phyloP scores from a whole-genome alignment of 2,797 vertebrate species.

The Cyprinella venusta region DNA sequence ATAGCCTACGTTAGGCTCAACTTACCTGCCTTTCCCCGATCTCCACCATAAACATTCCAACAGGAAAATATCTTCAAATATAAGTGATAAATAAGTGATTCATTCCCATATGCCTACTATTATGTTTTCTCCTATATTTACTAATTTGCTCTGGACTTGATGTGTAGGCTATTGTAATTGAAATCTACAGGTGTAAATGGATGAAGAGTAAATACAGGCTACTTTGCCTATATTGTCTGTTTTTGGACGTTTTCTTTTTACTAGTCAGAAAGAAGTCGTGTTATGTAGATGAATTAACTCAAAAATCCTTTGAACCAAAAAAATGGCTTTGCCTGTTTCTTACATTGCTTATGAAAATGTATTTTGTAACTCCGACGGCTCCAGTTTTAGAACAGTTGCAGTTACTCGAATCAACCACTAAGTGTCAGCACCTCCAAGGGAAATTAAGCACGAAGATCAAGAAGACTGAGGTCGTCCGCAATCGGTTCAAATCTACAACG shows the following conservation, averaged over 20 bases:
- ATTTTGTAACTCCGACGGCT: neutral
- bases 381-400: neutral
- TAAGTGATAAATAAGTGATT: neutral
- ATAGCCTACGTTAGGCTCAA: neutral
- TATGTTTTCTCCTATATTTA: neutral
- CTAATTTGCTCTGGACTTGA: neutral
- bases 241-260: neutral
- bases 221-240: neutral
- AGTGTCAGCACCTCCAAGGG: slow-evolving; percentile 6
- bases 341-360: neutral
- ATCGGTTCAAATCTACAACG: neutral
- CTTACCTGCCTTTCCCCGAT: slow-evolving; percentile 25
- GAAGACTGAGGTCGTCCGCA: neutral
- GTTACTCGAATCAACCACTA: neutral
- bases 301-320: neutral
- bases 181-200: neutral
- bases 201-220: neutral
- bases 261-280: neutral
- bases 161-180: neutral
- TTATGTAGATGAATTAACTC: neutral
- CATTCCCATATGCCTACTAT: neutral
- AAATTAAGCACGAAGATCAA: neutral
- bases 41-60: neutral
- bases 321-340: neutral
- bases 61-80: neutral